A percentile compares a stretch with the other conserved stretches of the same genome.
Conservation (phyloP, 2,797 vertebrate species). For the Forpus xanthops region DNA sequence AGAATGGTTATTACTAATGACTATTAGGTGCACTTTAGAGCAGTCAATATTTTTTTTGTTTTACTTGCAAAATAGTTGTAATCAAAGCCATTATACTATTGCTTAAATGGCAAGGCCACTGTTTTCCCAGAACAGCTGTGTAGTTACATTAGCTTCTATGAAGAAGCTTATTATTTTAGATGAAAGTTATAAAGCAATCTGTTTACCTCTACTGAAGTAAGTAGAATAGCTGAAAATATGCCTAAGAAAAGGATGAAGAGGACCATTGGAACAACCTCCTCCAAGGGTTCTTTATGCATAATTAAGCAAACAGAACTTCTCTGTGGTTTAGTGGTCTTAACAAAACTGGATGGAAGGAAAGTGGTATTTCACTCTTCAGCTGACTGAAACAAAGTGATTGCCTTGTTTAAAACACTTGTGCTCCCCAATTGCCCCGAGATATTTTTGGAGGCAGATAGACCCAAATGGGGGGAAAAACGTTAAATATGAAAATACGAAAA, state of each 20-base stretch:
- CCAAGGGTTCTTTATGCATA: not conserved
- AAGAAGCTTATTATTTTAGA: constrained; percentile 47
- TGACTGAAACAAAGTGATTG: constrained; percentile 50
- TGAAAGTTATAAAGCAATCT: constrained; percentile 36
- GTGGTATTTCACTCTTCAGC: constrained; percentile 2
- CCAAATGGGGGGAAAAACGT: not conserved
- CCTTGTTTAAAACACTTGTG: constrained; percentile 5
- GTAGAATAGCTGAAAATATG: constrained; percentile 10
- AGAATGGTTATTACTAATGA: not conserved
- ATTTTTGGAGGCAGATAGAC: not conserved
- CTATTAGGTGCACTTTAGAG: not conserved
- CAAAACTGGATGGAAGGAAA: constrained; percentile 24
- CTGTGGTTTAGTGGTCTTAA: constrained; percentile 37
- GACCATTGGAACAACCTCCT: not conserved
- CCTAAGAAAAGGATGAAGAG: not conserved
- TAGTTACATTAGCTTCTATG: constrained; percentile 28
- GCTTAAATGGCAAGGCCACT: not conserved
- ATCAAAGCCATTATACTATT: not conserved
- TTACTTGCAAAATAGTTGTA: not conserved
- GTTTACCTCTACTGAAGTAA: not conserved
- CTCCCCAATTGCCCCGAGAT: not conserved
- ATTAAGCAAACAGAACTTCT: constrained; percentile 15
- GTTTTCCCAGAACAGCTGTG: not conserved
- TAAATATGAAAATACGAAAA: not conserved
- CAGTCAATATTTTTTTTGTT: not conserved